A percentile compares a stretch with the other conserved stretches of the same genome.
These are phyloP conservation scores for Lethenteron reissneri DNA, from an alignment of 2,113 vertebrate genomes.

Conservation along the genomic window DNA sequence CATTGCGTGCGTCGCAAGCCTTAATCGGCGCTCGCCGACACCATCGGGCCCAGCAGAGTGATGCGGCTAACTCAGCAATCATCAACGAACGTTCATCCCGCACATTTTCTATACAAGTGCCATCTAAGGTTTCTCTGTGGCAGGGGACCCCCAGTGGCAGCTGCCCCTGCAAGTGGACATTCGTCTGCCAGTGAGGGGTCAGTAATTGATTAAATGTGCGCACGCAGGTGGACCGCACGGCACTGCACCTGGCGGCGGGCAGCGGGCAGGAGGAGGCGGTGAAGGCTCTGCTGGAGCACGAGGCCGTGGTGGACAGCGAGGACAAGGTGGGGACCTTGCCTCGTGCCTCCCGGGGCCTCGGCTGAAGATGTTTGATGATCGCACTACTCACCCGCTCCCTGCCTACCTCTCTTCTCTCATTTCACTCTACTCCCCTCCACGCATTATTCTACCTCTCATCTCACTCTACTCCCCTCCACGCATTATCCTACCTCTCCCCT, in stretches of 20 bases:
- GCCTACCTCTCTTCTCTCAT: background rate
- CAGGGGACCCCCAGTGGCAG: too few species aligned
- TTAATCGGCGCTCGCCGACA: too few species aligned
- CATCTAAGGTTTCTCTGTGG: too few species aligned
- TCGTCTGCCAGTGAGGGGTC: too few species aligned
- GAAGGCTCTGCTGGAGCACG: conserved; percentile 36
- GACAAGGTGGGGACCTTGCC: conserved; percentile 29
- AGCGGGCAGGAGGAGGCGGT: conserved; percentile 40
- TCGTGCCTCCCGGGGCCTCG: too few species aligned
- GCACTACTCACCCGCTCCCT: background rate
- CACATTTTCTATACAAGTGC: too few species aligned
- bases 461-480: background rate
- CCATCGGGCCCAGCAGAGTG: too few species aligned
- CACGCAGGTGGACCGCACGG: conserved; percentile 35
- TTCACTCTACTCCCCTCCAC: background rate
- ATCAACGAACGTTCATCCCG: too few species aligned
- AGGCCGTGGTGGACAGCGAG: conserved; percentile 31
- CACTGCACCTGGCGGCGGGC: conserved; percentile 57
- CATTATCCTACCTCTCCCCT: background rate
- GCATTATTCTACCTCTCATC: background rate
- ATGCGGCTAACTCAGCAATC: too few species aligned
- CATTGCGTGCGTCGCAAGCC: too few species aligned
- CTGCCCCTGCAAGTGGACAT: too few species aligned
- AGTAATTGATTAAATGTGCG: too few species aligned
- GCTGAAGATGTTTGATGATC: background rate